Conservation (phyloP, 2,888 invertebrate species). For the Dryococelus australis region DNA sequence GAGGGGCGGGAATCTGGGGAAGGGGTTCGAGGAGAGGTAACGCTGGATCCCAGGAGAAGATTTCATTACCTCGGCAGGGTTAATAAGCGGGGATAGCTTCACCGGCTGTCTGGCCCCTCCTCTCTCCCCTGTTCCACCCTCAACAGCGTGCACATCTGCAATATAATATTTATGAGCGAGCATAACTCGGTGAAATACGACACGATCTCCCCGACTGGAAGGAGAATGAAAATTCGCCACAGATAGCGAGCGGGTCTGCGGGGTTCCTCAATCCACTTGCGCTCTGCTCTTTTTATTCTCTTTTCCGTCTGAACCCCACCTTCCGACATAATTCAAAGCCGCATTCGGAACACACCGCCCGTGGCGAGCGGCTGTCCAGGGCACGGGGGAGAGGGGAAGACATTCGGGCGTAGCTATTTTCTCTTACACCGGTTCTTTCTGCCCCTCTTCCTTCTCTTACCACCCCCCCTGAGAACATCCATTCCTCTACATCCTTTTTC, state of each 20-base stretch:
- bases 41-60: background rate
- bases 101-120: background rate
- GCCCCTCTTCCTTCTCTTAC: background rate
- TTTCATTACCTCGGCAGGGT: constrained; percentile 32
- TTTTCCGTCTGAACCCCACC: too few relatives aligned
- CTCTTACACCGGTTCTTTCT: background rate
- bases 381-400: too few relatives aligned
- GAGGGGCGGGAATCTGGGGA: background rate
- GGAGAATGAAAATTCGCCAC: background rate
- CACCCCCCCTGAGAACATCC: too few relatives aligned
- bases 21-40: constrained; percentile 32
- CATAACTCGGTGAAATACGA: constrained; percentile 16
- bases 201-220: background rate
- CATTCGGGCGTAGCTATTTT: constrained; percentile 9
- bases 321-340: background rate
- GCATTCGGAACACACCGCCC: background rate
- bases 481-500: background rate
- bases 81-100: constrained; percentile 17
- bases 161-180: background rate
- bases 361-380: background rate
- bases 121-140: background rate
- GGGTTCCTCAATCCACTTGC: background rate
- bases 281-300: background rate
- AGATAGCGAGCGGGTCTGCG: background rate
- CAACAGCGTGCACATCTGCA: background rate